A percentile compares a stretch with the other conserved stretches of the same genome.
phyloP scores from a whole-genome alignment of 2,888 invertebrate species.

The Meloe dianella region DNA sequence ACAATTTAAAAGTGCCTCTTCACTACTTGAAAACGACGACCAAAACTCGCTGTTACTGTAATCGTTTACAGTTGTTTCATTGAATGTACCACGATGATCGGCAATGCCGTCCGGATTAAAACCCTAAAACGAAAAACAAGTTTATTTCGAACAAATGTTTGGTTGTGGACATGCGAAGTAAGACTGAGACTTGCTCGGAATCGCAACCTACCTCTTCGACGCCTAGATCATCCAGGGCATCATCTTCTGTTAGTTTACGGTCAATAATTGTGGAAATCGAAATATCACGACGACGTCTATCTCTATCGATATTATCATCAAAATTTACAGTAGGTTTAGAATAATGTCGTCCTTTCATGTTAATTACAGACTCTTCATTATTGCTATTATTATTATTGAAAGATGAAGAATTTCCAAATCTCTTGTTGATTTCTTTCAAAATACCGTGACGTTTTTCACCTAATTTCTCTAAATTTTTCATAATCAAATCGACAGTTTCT shows the following conservation, averaged over 20 bases:
- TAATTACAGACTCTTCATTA: slow-evolving; percentile 27
- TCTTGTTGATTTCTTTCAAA: slow-evolving; percentile 63
- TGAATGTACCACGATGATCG: slow-evolving; percentile 67
- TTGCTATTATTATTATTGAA: slow-evolving; percentile 8
- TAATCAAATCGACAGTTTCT: slow-evolving; percentile 67
- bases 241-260: slow-evolving; percentile 64
- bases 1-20: slow-evolving; percentile 76
- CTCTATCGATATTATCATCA: slow-evolving; percentile 51
- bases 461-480: slow-evolving; percentile 64
- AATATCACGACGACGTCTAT: slow-evolving; percentile 61
- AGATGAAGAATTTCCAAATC: slow-evolving; percentile 40
- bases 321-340: slow-evolving; percentile 50
- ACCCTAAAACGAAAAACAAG: slow-evolving; percentile 57
- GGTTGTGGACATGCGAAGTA: too few relatives aligned
- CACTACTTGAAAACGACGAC: slow-evolving; percentile 82
- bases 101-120: slow-evolving; percentile 70
- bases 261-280: slow-evolving; percentile 62
- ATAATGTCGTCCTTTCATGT: slow-evolving; percentile 51
- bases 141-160: background rate
- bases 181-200: background rate
- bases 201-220: slow-evolving; percentile 66
- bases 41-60: slow-evolving; percentile 80
- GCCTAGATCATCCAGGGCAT: slow-evolving; percentile 67
- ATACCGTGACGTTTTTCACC: slow-evolving; percentile 66
- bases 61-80: slow-evolving; percentile 71